These are phyloP conservation scores for Sylvicola cinctus DNA, from an alignment of 2,888 invertebrate genomes.

Conservation along the genomic window DNA sequence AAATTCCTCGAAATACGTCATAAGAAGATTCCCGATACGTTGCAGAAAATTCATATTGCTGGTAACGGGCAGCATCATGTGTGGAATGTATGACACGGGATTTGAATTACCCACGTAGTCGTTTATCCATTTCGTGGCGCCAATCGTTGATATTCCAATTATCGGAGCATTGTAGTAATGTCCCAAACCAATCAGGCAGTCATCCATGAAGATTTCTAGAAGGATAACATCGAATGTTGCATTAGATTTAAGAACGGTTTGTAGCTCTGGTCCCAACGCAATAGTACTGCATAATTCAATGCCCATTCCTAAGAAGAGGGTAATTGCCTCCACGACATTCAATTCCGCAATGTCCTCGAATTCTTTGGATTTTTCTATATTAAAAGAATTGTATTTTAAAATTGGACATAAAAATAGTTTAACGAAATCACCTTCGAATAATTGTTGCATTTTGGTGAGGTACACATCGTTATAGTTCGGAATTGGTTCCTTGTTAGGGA, in stretches of 20 bases:
- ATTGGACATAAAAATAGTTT: too few species aligned
- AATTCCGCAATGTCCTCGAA: too few species aligned
- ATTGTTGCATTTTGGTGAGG: too few species aligned
- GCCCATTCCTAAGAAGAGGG: too few species aligned
- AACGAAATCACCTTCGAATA: too few species aligned
- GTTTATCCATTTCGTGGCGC: conserved; percentile 9
- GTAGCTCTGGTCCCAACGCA: too few species aligned
- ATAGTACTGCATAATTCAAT: too few species aligned
- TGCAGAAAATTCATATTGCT: conserved; percentile 21
- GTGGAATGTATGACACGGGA: conserved; percentile 20
- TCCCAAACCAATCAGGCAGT: conserved; percentile 13
- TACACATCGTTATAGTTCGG: too few species aligned
- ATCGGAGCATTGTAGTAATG: conserved; percentile 13
- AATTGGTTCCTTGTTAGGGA: too few species aligned
- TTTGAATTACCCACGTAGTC: conserved; percentile 15
- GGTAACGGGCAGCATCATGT: conserved; percentile 14
- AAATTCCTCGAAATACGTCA: conserved; percentile 12
- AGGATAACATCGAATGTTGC: conserved; percentile 12
- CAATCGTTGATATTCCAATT: conserved; percentile 12
- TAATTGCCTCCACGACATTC: too few species aligned
- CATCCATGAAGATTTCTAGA: conserved; percentile 12
- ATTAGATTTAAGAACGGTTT: conserved; percentile 12
- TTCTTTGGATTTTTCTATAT: too few species aligned
- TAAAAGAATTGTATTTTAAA: too few species aligned
- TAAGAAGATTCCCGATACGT: conserved; percentile 18